Conservation (phyloP, 2,888 invertebrate species). For the Eupsilia transversa region DNA sequence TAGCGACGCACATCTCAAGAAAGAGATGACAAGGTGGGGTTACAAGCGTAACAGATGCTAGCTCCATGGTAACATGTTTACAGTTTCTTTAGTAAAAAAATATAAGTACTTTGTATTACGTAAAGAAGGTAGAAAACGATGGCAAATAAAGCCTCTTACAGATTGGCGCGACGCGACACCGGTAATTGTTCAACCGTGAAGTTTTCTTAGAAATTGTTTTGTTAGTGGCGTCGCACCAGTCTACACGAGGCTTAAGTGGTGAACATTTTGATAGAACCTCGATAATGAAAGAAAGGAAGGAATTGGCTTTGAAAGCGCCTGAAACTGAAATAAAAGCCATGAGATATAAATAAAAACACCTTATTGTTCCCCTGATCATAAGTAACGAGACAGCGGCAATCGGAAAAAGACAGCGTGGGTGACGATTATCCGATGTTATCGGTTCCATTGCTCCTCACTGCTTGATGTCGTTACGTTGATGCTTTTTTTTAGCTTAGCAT, state of each 20-base stretch:
- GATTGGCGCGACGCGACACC: no score
- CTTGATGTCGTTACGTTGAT: constrained; percentile 62
- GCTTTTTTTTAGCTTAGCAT: constrained; percentile 22
- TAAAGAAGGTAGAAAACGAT: background rate
- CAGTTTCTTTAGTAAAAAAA: constrained; percentile 47
- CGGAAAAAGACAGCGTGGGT: constrained; percentile 80
- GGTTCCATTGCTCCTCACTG: constrained; percentile 72
- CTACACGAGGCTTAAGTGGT: no score
- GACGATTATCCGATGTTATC: constrained; percentile 82
- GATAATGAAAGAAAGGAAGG: constrained; percentile 7
- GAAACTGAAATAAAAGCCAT: constrained; percentile 21
- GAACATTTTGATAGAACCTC: background rate
- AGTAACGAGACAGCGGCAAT: constrained; percentile 81
- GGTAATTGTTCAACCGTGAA: no score
- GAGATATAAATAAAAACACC: constrained; percentile 56
- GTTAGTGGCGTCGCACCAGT: no score
- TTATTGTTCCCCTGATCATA: constrained; percentile 77
- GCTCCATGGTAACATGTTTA: constrained; percentile 33
- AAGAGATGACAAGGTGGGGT: constrained; percentile 61
- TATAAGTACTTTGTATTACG: constrained; percentile 39
- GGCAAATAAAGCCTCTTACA: no score
- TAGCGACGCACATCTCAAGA: constrained; percentile 66
- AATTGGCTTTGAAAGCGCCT: constrained; percentile 19
- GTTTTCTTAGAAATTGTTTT: no score
- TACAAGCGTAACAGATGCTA: constrained; percentile 59